phyloP scores from a whole-genome alignment of 1,140 invertebrate genomes.

The Arctopsyche grandis region DNA sequence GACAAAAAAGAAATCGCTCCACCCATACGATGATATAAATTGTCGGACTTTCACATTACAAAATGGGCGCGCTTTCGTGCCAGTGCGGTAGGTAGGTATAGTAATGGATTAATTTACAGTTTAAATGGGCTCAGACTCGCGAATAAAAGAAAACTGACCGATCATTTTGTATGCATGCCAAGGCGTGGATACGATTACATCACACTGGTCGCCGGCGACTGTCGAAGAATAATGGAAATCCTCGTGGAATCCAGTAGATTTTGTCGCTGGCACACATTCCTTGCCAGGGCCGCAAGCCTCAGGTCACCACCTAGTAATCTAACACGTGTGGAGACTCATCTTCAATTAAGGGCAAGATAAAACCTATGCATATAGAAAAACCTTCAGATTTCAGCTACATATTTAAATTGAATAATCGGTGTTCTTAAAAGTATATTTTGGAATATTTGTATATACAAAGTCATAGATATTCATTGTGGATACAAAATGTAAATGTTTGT shows the following conservation, averaged over 20 bases:
- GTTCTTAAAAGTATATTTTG: no score
- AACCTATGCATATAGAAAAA: no score
- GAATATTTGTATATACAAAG: no score
- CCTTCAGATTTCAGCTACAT: no score
- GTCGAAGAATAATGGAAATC: constrained; percentile 42
- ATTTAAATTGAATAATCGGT: no score
- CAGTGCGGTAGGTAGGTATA: not conserved
- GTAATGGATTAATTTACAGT: constrained; percentile 27
- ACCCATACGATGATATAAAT: not conserved
- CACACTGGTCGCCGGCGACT: constrained; percentile 2
- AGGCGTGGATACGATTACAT: constrained; percentile 28
- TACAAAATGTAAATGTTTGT: no score
- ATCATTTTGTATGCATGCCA: constrained; percentile 24
- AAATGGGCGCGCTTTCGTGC: constrained; percentile 7
- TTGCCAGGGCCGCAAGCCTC: not conserved
- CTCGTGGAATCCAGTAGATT: constrained; percentile 26
- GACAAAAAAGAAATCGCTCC: constrained; percentile 6
- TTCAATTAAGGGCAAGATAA: no score
- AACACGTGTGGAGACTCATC: not conserved
- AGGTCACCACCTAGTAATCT: not conserved
- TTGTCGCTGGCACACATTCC: constrained; percentile 33
- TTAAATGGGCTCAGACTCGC: not conserved
- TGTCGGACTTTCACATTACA: constrained; percentile 16
- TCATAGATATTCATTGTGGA: no score
- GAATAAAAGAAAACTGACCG: constrained; percentile 28